Evolutionary conservation across 1,140 invertebrate species (phyloP), one percentile per base, ranked within the genome.

Genomic region (Lepidurus packardi): DNA sequence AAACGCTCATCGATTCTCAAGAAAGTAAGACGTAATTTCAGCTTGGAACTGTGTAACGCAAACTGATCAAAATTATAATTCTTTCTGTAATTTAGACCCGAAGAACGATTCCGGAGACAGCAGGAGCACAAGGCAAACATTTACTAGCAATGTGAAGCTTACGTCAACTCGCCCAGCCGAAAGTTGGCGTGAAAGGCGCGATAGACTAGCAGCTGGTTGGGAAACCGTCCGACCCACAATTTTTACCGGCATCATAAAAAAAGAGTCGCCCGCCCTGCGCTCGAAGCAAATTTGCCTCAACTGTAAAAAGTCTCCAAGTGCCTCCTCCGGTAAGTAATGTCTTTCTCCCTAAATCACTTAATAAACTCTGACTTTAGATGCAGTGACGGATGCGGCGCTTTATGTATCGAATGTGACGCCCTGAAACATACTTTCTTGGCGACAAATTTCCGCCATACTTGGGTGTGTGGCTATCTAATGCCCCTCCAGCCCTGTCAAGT

Each of bases 371-470:
- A 47, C 45, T 47, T 47, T 16, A 47, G 45, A 47, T 47, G 45
- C 45, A 34, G 25, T 34, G 25, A 34, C 25, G 25, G 25, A 34
- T 34, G 25, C 25, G 25, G 25, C 25, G 25, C 25, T 34, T 34
- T 34, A 34, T 34, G 25, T 34, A 34, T 34, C 25, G 25, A 34
- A 34, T 34, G 25, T 47, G 45, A 47, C 45, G 45, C 45, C 45
- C 45, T 47, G 45, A 47, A 47, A 47, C 45, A 47, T 47, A 47
- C 45, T 47, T 47, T 47, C 45, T 47, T 47, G 45, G 45, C 45
- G 45, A 47, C 45, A 47, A 2, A 47, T 47, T 47, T 47, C 3
- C 45, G 45, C 45, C 45, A 47, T 47, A 47, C 45, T 47, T 47
- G 45, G 45, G 45, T 47, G 45, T 47, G 45, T 47, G 45, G 45